A percentile compares a stretch with the other conserved stretches of the same genome.
These are phyloP conservation scores for Chaetura pelagica DNA, from an alignment of 2,113 vertebrate genomes.

Conservation along the genomic window DNA sequence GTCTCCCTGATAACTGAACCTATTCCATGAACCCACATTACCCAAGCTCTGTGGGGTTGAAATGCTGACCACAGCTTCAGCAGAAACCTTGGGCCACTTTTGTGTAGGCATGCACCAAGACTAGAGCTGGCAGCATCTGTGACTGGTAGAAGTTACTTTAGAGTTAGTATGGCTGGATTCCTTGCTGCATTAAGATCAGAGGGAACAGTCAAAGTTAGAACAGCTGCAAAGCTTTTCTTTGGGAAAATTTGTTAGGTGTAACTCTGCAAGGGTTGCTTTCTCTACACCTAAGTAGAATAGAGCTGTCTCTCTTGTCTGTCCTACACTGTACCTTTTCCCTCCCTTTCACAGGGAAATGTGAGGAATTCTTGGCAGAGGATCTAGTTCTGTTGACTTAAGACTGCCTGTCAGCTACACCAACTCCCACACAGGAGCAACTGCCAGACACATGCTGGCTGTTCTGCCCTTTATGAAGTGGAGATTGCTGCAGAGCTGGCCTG, in stretches of 20 bases:
- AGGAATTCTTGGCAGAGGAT: neutral
- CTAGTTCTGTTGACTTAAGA: neutral
- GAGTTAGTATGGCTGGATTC: neutral
- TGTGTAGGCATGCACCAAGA: neutral
- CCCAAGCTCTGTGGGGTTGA: neutral
- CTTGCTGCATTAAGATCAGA: neutral
- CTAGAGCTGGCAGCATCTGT: neutral
- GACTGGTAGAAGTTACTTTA: neutral
- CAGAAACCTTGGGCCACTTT: neutral
- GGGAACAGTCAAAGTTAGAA: neutral
- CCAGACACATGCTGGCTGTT: neutral
- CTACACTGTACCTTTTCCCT: neutral
- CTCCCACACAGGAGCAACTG: neutral
- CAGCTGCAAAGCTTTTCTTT: neutral
- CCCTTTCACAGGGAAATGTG: neutral
- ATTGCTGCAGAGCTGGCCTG: neutral
- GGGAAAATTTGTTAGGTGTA: fast-evolving
- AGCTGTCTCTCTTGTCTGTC: neutral
- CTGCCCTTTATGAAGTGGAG: neutral
- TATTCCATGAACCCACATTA: neutral
- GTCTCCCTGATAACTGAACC: neutral
- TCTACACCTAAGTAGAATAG: neutral
- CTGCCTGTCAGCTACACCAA: neutral
- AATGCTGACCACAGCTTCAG: neutral
- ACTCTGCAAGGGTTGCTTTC: neutral